Base-by-base conservation (phyloP, 2,797 vertebrate species). In the Tachyglossus aculeatus region DNA sequence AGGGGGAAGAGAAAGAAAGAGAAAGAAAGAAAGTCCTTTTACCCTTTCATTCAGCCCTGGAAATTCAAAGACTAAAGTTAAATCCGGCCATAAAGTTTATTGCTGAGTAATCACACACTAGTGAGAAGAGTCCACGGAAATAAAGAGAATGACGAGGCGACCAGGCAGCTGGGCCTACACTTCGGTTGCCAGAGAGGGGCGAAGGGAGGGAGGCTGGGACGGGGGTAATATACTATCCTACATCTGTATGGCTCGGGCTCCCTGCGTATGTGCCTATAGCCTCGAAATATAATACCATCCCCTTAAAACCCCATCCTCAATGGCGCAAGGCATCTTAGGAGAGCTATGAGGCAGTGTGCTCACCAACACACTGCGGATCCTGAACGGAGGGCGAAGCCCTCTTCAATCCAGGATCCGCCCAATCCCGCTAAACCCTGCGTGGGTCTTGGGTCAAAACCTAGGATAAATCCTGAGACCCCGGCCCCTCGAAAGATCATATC, bases 21-120 rank as follows among this genome's bases (percentile, higher is more conserved):
- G n/a, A 10, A 15, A 29, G 11, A 13, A 13, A 40, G 83, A 77
- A 76, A 77, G 86, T 34, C 71, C 76, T 85, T 87, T 86, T 86
- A 82, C 80, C 64, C 89, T 90, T 89, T 93, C 89, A 92, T 91
- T 93, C 88, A 93, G 83, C 88, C 85, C 88, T 90, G 87, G 74
- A 86, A 90, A 92, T 90, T 93, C 90, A 93, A 93, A 93, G 90
- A 86, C 81, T 90, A 70, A 89, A 92, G 90, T 90, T 91, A 93
- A 93, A 93, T 92, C 92, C 90, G 92, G 92, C 87, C 92, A 93
- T 93, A 94, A 94, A 94, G 85, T 94, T 94, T 93, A 94, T 93
- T 92, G 91, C 92, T 92, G 88, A 82, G 88, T 90, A 91, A 89
- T 93, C 91, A 88, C 93, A 93, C 85, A 90, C 86, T 84, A 86